Base-by-base conservation (phyloP, 2,113 vertebrate genomes). In the Lasiurus cinereus region DNA sequence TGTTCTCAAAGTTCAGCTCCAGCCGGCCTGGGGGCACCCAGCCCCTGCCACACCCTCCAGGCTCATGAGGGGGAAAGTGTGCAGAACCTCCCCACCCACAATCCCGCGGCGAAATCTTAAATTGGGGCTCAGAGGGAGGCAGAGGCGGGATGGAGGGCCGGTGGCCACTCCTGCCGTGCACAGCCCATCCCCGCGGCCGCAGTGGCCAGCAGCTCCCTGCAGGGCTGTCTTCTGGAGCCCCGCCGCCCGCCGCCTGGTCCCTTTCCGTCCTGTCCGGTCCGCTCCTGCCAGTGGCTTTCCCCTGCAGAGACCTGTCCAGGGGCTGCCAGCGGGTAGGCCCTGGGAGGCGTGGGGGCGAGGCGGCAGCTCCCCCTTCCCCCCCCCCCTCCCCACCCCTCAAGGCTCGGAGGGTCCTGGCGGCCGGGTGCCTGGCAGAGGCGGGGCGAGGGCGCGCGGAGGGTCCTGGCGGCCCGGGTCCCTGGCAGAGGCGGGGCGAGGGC, bases 1-100 rank as follows among this genome's bases (percentile, higher is more conserved):
- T 27, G 66, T 46, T 50, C 78, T 80, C 83, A 22, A 86, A 92
- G 90, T 79, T 94, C 90, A 70, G 82, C 67, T 50, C 36, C 84
- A 48, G 69, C 52, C 80, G 11, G 93, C 52, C 31, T 2, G 69
- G 31, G 72, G 15, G 48, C 15, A 33, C 52, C 73, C 6, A 67
- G 74, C 14, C 91, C 73, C 54, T 19, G 27, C 64, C 48, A n/a
- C 59, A 67, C 24, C 77, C 82, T 67, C 24, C 59, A 31, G 74
- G 73, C 36, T 80, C 84, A 95, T 82, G 4, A 52, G 36, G 88
- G 82, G 36, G 88, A 76, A 76, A 59, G 39, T 21, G 77, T 14
- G 94, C 85, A 82, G 88, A 39, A 66, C 39, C 90, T 70, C 70
- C 50, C 79, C 39, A 39, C 39, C 39, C n/a, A n/a, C n/a, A n/a